Conservation (phyloP, 2,888 invertebrate species). For the Acanthosepion lycidas region DNA sequence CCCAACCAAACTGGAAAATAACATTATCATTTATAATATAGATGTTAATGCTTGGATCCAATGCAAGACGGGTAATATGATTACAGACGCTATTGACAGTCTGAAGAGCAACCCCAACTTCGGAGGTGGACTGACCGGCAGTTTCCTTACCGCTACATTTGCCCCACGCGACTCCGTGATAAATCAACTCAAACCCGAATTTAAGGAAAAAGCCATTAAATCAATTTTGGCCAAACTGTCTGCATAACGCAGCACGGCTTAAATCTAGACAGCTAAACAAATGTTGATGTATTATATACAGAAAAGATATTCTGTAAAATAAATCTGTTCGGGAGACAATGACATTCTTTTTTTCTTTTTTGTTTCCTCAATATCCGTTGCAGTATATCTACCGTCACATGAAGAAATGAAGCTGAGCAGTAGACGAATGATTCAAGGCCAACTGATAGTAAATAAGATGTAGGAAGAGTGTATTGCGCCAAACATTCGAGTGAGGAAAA, state of each 20-base stretch:
- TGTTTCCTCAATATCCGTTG: neutral
- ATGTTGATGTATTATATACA: neutral
- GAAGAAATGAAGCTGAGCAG: too few species aligned
- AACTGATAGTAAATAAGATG: too few species aligned
- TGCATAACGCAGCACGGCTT: neutral
- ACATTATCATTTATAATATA: neutral
- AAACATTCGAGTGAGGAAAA: too few species aligned
- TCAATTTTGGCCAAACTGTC: neutral
- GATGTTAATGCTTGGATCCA: neutral
- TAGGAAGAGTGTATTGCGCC: too few species aligned
- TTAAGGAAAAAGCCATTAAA: neutral
- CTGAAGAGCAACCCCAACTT: neutral
- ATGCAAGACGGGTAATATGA: neutral
- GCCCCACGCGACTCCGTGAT: neutral
- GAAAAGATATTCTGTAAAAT: neutral
- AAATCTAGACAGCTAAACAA: neutral
- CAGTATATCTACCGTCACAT: too few species aligned
- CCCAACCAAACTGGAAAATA: neutral
- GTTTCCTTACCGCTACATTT: neutral
- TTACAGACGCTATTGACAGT: neutral
- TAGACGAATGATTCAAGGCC: too few species aligned
- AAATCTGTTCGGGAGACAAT: neutral
- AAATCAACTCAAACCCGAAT: neutral
- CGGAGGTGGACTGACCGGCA: neutral
- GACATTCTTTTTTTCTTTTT: neutral